These are phyloP conservation scores for Scaptomyza caliginosa DNA, from an alignment of 2,888 invertebrate genomes.

Conservation along the genomic window DNA sequence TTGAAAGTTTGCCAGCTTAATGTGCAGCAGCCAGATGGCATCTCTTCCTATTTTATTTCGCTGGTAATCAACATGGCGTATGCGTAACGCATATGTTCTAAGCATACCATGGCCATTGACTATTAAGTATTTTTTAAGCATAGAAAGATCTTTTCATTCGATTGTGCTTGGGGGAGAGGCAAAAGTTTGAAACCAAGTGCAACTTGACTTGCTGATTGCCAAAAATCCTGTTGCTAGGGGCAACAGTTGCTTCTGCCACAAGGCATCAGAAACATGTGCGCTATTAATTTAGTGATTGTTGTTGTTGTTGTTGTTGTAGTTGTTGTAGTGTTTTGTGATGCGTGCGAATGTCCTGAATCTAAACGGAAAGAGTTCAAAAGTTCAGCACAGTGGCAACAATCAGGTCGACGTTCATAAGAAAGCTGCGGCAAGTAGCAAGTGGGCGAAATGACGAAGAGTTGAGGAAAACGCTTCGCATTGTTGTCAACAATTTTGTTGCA, in stretches of 20 bases:
- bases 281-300: constrained; percentile 47
- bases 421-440: constrained; percentile 23
- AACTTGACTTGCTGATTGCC: constrained; percentile 29
- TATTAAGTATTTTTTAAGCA: no score
- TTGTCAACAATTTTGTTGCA: constrained; percentile 70
- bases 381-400: constrained; percentile 59
- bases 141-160: neutral
- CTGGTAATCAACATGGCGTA: constrained; percentile 59
- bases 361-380: constrained; percentile 73
- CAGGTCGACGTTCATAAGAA: constrained; percentile 39
- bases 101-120: constrained; percentile 10
- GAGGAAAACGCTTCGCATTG: constrained; percentile 55
- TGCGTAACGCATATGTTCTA: constrained; percentile 21
- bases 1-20: constrained; percentile 25
- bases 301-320: constrained; percentile 12
- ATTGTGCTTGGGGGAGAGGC: neutral
- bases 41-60: neutral
- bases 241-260: constrained; percentile 29
- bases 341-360: constrained; percentile 30
- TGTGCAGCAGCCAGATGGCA: constrained; percentile 5
- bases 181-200: constrained; percentile 31
- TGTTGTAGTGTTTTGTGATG: constrained; percentile 18
- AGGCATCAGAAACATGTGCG: constrained; percentile 30
- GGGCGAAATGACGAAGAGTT: constrained; percentile 12
- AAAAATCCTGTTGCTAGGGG: constrained; percentile 23